Conservation (phyloP, 2,888 invertebrate genomes). For the Schizotus pectinicornis region DNA sequence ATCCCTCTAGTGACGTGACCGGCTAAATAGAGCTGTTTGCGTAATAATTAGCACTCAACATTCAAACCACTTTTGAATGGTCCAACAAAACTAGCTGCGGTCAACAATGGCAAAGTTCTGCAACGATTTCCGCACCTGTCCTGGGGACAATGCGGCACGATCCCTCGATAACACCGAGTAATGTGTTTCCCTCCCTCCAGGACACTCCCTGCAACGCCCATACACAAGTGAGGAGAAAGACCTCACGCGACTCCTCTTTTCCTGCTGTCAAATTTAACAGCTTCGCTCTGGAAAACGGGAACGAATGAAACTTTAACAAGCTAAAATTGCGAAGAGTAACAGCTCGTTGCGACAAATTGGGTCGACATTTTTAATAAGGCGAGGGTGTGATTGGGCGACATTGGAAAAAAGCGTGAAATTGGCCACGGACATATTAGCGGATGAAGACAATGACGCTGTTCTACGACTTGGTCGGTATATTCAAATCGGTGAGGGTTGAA, state of each 20-base stretch:
- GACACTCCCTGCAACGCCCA: conserved; percentile 7
- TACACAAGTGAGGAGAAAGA: not conserved
- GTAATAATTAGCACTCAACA: not conserved
- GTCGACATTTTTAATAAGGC: not conserved
- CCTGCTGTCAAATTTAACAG: not conserved
- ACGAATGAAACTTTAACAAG: not conserved
- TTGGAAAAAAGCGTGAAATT: not conserved
- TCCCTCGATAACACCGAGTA: not conserved
- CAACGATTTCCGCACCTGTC: conserved; percentile 24
- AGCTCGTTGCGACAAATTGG: not conserved
- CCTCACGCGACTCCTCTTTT: not conserved
- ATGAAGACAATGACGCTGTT: too few relatives aligned
- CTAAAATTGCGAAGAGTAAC: not conserved
- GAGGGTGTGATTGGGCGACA: not conserved
- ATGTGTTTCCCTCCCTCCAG: not conserved
- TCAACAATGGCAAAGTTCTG: conserved; percentile 14
- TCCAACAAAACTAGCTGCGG: conserved; percentile 1
- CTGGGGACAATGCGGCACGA: conserved; percentile 10
- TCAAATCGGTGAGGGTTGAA: too few relatives aligned
- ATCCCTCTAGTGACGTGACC: too few relatives aligned
- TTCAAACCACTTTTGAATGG: conserved; percentile 4
- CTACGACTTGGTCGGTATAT: too few relatives aligned
- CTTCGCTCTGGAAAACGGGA: not conserved
- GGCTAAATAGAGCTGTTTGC: too few relatives aligned
- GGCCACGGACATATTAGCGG: too few relatives aligned